These are phyloP conservation scores for Neodiprion fabricii DNA, from an alignment of 1,140 invertebrate genomes.

Conservation along the genomic window DNA sequence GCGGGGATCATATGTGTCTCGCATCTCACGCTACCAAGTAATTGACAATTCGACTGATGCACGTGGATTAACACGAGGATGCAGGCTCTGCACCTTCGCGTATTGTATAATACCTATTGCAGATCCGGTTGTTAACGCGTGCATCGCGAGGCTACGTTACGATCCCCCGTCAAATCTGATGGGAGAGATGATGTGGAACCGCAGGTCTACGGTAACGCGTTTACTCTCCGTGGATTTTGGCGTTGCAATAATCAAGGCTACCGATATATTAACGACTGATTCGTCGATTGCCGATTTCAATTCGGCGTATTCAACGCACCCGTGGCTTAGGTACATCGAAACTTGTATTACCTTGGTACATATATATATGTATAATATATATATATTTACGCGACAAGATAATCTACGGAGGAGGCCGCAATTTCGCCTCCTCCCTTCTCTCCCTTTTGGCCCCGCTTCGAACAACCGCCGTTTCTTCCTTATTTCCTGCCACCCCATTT, in stretches of 20 bases:
- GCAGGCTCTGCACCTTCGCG: background rate
- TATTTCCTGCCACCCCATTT: constrained; percentile 10
- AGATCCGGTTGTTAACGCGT: too few species aligned
- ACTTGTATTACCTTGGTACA: background rate
- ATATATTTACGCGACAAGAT: background rate
- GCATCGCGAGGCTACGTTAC: background rate
- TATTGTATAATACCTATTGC: background rate
- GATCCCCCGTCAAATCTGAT: background rate
- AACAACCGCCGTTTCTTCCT: background rate
- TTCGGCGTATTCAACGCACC: too few species aligned
- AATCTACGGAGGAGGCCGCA: background rate
- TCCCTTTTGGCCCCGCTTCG: background rate
- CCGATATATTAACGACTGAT: too few species aligned
- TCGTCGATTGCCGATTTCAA: too few species aligned
- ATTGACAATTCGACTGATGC: constrained; percentile 7
- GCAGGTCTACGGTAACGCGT: too few species aligned
- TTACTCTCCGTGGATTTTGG: too few species aligned
- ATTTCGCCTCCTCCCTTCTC: background rate
- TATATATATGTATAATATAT: background rate
- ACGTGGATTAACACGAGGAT: background rate
- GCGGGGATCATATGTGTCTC: background rate
- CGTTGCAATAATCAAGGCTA: too few species aligned
- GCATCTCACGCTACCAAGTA: background rate
- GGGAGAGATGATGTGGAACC: background rate
- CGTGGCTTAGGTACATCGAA: background rate